Evolutionary conservation across 2,888 invertebrate genomes (phyloP).

Genomic region (Dione juno): DNA sequence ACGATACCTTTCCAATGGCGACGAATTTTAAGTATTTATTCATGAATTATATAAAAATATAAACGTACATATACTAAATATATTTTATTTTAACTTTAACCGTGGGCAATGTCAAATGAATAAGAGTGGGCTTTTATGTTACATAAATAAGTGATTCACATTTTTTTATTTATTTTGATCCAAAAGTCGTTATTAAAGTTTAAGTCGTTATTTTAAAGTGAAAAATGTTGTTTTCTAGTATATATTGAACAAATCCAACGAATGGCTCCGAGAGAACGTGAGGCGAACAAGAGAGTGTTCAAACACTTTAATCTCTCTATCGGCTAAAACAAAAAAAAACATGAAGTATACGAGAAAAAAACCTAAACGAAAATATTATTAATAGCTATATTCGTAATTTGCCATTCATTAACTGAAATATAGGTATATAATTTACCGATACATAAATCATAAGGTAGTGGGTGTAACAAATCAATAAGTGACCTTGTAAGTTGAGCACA

Average conservation of each 20-base stretch:
- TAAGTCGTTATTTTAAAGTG: too few species aligned
- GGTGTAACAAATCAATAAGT: slow-evolving; percentile 53
- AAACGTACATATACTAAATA: not conserved
- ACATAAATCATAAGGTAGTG: slow-evolving; percentile 30
- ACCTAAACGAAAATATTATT: not conserved
- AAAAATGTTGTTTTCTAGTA: too few species aligned
- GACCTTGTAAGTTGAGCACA: slow-evolving; percentile 39
- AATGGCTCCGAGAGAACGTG: not conserved
- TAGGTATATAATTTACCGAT: slow-evolving; percentile 7
- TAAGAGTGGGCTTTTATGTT: not conserved
- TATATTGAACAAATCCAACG: not conserved
- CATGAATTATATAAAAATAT: not conserved
- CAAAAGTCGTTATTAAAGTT: too few species aligned
- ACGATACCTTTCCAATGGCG: not conserved
- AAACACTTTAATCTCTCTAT: not conserved
- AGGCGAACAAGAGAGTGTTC: not conserved
- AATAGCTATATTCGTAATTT: not conserved
- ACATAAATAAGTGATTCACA: too few species aligned
- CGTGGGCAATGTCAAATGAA: not conserved
- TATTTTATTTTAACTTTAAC: not conserved
- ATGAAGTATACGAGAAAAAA: too few species aligned
- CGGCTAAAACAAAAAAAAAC: too few species aligned
- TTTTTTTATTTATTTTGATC: too few species aligned
- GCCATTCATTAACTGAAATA: not conserved
- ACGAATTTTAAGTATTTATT: too few species aligned